Evolutionary conservation across 2,888 invertebrate species (phyloP), one percentile per base, ranked within the genome.

Genomic region (Eristalinus sepulchralis): DNA sequence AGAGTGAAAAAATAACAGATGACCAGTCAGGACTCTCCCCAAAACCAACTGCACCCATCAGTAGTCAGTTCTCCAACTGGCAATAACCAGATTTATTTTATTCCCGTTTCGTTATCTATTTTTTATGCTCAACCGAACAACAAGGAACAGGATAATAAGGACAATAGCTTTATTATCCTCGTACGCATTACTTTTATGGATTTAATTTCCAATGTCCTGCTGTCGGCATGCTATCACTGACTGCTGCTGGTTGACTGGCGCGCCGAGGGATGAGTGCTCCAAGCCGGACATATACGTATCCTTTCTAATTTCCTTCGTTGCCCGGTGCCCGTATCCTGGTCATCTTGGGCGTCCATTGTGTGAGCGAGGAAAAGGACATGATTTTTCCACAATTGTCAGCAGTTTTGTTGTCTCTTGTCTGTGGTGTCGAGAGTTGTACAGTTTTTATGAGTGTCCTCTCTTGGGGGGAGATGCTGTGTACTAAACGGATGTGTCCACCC

Each of bases 311-410:
- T 90, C 91, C 90, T 89, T 83, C 72, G 85, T 73, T 78, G 77
- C 57, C 75, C 75, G 72, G 70, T 70, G 73, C 57, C 76, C 77
- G 80, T 88, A 79, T 83, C 81, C 83, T 79, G 60, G 66, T 78
- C 68, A 39, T 79, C 68, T 47, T 71, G 57, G 34, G 17, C 11
- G 60, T 57, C 64, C 59, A 77, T 76, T 88, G 67, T 76, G 27
- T 72, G n/a, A n/a, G 5, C 39, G 39, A 47, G 39, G 39, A 78
- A 71, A 60, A 81, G 82, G 87, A 71, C 80, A 81, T 82, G 87
- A 88, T 82, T 89, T 91, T 90, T 90, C 88, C 89, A 91, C 90
- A 91, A 90, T 91, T 90, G 91, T 90, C 90, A 91, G 91, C 90
- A 90, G 89, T 91, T 90, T 90, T 90, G 88, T 85, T 66, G 87